A percentile compares a stretch with the other conserved stretches of the same genome.
These are phyloP conservation scores for Drosophila subquinaria DNA, from an alignment of 2,888 invertebrate species.

Conservation along the genomic window DNA sequence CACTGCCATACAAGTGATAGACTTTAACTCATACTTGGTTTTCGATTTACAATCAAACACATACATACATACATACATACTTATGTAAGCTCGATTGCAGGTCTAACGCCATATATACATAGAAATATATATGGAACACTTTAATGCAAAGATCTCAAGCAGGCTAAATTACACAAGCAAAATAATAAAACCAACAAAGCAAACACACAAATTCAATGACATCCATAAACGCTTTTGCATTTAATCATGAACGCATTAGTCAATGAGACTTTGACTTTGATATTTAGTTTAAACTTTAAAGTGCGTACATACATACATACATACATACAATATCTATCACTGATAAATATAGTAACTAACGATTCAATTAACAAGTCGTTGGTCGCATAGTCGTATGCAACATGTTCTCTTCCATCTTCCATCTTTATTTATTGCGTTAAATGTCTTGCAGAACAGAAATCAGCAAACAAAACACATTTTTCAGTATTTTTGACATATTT, in stretches of 20 bases:
- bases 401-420: not conserved
- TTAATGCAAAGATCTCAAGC: conserved; percentile 47
- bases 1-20: conserved; percentile 72
- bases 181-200: conserved; percentile 4
- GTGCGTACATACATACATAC: not conserved
- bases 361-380: not conserved
- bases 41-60: too few species aligned
- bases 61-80: not conserved
- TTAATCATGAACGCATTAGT: conserved; percentile 29
- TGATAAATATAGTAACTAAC: not conserved
- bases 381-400: not conserved
- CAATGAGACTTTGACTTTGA: conserved; percentile 17
- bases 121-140: conserved; percentile 7
- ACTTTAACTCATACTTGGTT: conserved; percentile 30
- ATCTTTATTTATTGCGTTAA: not conserved
- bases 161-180: conserved; percentile 13
- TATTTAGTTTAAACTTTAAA: conserved; percentile 1
- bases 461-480: conserved; percentile 3
- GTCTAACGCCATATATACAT: conserved; percentile 1
- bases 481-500: conserved; percentile 11
- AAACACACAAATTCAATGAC: conserved; percentile 3
- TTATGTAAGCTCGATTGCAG: not conserved
- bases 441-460: not conserved
- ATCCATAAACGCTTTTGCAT: conserved; percentile 29
- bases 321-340: not conserved